These are phyloP conservation scores for Brenthis hecate DNA, from an alignment of 2,888 invertebrate genomes.

Conservation along the genomic window DNA sequence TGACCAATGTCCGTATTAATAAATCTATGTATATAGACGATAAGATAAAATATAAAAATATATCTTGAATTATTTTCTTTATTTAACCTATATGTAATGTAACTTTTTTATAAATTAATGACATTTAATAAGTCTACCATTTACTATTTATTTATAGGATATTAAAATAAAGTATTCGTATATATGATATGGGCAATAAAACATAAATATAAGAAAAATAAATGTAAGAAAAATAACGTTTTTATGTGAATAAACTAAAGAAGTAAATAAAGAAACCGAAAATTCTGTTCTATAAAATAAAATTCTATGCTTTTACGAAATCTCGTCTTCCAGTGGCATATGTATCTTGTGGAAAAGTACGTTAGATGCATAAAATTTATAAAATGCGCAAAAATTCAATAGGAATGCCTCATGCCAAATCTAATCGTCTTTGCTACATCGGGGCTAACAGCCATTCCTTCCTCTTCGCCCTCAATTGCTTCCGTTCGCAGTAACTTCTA, in stretches of 20 bases:
- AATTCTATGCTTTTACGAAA: slow-evolving; percentile 7
- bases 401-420: slow-evolving; percentile 22
- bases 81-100: too few species aligned
- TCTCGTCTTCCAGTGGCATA: slow-evolving; percentile 15
- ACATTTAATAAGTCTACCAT: too few species aligned
- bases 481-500: slow-evolving; percentile 18
- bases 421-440: slow-evolving; percentile 21
- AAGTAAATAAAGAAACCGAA: neutral
- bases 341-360: slow-evolving; percentile 7
- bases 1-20: slow-evolving; percentile 1
- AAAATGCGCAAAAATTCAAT: slow-evolving; percentile 20
- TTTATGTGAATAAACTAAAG: too few species aligned
- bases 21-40: neutral
- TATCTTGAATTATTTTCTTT: too few species aligned
- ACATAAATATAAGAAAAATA: too few species aligned
- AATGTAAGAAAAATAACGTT: neutral
- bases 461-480: slow-evolving; percentile 15
- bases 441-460: slow-evolving; percentile 16
- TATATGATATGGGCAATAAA: too few species aligned
- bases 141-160: too few species aligned
- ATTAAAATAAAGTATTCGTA: too few species aligned
- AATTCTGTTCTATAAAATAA: neutral
- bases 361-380: slow-evolving; percentile 18
- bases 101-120: neutral
- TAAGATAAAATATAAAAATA: neutral